Conservation (phyloP, 2,113 vertebrate species). For the Nematolebias whitei region DNA sequence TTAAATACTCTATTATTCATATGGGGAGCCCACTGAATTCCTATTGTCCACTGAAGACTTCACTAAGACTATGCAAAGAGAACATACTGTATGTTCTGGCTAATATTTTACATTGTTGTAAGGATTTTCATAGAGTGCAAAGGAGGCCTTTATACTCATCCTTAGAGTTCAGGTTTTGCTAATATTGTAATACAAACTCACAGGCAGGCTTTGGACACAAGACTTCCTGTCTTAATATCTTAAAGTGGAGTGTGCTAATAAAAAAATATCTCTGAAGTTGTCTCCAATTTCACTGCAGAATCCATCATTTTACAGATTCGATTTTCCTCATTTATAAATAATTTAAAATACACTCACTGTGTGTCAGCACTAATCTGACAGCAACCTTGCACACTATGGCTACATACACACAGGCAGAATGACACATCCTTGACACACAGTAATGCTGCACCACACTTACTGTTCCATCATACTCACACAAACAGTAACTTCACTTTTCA, state of each 20-base stretch:
- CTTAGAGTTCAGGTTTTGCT: not conserved
- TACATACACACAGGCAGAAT: conserved; percentile 1
- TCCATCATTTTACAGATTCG: conserved; percentile 39
- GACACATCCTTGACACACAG: conserved; percentile 32
- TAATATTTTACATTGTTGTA: too few species aligned
- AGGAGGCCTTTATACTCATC: too few species aligned
- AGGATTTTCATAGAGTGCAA: too few species aligned
- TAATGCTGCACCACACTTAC: not conserved
- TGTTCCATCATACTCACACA: conserved; percentile 1
- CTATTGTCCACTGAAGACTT: too few species aligned
- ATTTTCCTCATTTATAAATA: conserved; percentile 61
- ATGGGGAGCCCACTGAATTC: too few species aligned
- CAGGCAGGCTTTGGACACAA: not conserved
- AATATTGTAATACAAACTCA: not conserved
- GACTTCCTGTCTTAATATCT: not conserved
- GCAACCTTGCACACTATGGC: conserved; percentile 14
- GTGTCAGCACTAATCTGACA: conserved; percentile 61
- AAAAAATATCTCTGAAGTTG: not conserved
- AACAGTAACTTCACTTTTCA: not conserved
- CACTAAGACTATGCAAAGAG: too few species aligned
- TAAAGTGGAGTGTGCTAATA: not conserved
- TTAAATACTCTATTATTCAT: too few species aligned
- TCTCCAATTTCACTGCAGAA: conserved; percentile 47
- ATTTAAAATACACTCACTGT: conserved; percentile 53
- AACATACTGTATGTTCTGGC: too few species aligned